Percentiles rank a stretch among this genome's conserved stretches.
Evolutionary conservation across 1,140 invertebrate species (phyloP).

Genomic region (Diachasma alloeum): DNA sequence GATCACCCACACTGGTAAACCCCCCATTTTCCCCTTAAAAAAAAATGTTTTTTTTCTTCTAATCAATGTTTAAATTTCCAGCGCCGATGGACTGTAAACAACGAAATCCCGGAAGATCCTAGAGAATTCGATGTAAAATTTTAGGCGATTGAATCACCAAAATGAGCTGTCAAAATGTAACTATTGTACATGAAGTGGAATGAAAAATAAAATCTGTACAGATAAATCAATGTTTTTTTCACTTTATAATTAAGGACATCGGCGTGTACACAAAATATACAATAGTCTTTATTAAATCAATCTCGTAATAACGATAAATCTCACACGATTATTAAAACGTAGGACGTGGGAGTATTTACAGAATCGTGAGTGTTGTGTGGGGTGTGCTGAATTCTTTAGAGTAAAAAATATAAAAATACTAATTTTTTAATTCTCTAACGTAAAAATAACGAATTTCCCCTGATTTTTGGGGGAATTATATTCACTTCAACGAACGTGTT

Average conservation of each 20-base stretch:
- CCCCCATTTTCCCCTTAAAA: neutral
- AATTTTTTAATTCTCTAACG: neutral
- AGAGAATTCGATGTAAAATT: neutral
- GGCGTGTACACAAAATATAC: slow-evolving; percentile 57
- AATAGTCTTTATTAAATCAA: slow-evolving; percentile 55
- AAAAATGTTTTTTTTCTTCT: no score
- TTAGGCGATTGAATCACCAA: neutral
- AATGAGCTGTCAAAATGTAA: neutral
- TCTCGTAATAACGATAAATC: slow-evolving; percentile 45
- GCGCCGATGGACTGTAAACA: slow-evolving; percentile 11
- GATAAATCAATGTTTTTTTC: slow-evolving; percentile 29
- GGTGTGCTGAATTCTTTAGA: slow-evolving; percentile 37
- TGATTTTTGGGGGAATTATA: no score
- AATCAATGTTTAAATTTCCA: neutral
- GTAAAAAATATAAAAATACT: slow-evolving; percentile 17
- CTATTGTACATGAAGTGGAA: neutral
- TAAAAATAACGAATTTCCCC: neutral
- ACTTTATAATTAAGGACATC: slow-evolving; percentile 11
- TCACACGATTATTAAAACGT: slow-evolving; percentile 33
- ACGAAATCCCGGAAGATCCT: neutral
- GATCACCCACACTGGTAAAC: slow-evolving; percentile 72
- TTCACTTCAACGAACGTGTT: slow-evolving; percentile 13
- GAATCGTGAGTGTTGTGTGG: slow-evolving; percentile 43
- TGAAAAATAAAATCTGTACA: slow-evolving; percentile 25
- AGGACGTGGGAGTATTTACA: slow-evolving; percentile 57